Percentiles rank a stretch among this genome's conserved stretches.
phyloP scores from a whole-genome alignment of 2,797 vertebrate genomes.

The Falco novaeseelandiae region DNA sequence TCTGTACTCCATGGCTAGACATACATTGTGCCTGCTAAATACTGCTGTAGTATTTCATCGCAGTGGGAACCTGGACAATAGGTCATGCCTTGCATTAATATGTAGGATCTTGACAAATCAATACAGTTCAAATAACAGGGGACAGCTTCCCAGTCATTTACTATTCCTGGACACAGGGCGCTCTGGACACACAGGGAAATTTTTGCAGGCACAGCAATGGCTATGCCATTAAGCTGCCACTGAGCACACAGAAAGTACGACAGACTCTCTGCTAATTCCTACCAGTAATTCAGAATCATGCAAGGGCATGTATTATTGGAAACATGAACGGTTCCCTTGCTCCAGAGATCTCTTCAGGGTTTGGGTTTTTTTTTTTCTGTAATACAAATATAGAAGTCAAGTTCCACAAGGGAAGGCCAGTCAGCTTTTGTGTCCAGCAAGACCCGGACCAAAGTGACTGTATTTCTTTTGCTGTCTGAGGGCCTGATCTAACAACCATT shows the following conservation, averaged over 20 bases:
- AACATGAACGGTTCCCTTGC: neutral
- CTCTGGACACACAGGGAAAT: neutral
- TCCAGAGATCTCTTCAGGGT: neutral
- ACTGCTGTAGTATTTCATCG: neutral
- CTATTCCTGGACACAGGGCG: neutral
- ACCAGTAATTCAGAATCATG: neutral
- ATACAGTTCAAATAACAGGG: neutral
- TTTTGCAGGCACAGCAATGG: neutral
- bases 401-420: neutral
- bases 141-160: neutral
- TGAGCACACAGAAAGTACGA: neutral
- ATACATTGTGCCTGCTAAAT: neutral
- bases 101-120: constrained; percentile 21
- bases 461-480: neutral
- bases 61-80: neutral
- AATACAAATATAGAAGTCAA: neutral
- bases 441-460: neutral
- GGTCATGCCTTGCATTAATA: constrained; percentile 26
- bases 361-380: neutral
- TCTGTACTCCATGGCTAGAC: neutral
- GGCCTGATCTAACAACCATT: neutral
- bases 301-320: neutral
- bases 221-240: neutral
- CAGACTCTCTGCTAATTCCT: neutral
- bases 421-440: neutral